Base-by-base conservation (phyloP, 2,888 invertebrate genomes). In the Phengaris alcon region DNA sequence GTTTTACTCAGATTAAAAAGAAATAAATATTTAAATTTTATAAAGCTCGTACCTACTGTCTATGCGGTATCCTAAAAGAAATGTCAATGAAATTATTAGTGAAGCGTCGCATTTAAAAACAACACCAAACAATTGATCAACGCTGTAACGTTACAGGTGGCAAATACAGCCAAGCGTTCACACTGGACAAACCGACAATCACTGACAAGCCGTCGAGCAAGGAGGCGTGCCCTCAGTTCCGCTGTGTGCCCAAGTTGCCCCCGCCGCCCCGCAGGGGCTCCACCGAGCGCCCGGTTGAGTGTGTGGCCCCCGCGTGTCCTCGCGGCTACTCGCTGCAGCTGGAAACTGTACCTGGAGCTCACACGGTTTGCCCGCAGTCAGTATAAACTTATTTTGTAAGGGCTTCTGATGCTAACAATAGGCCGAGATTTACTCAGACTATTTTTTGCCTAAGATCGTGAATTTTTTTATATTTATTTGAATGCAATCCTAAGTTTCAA, bases 241-340 rank as follows among this genome's bases (percentile, higher is more conserved):
- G 89, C 70, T 95, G 95, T 82, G 85, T 94, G 10, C 93, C 94
- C 0, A 82, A 82, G 9, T 89, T 93, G 76, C 94, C 94, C 0
- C 89, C 91, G 1, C 92, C 94, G 0, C 92, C 93, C 73, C 79
- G 80, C 12, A 88, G 90, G 6, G 86, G 85, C 0, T 81, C 80
- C 13, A 85, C 85, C 0, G 81, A 83, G 0, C 81, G 83, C 4
- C 86, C 91, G 1, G 79, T 83, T 0, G 70, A 81, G 0, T 95
- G 95, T 81, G 90, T 94, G 0, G 84, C 92, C 8, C 90, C 93
- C 3, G 80, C 82, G 10, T 97, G 97, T 81, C 96, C 96, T 0
- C 87, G 92, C 0, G 94, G 93, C 1, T 96, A 96, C 84, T 88
- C 92, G 8, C 86, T 95, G 1, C 92, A 90, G 74, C 82, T 94